These are phyloP conservation scores for Catagonus wagneri DNA, from an alignment of 2,113 vertebrate genomes.

Conservation along the genomic window DNA sequence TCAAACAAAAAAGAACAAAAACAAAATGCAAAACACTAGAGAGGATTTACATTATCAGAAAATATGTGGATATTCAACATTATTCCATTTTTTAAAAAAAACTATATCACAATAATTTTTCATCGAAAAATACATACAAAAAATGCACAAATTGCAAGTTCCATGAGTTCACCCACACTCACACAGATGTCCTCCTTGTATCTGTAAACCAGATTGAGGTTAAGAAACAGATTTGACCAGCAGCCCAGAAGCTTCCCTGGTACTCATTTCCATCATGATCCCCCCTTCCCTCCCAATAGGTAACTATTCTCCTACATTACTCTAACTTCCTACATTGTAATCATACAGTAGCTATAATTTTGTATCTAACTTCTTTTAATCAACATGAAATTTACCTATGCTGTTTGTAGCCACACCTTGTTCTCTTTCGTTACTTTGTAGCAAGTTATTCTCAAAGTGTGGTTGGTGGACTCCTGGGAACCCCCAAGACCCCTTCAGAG, in stretches of 20 bases:
- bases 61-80: neutral
- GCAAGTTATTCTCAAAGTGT: neutral
- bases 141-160: neutral
- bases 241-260: neutral
- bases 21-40: neutral
- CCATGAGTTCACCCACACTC: neutral
- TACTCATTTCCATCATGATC: neutral
- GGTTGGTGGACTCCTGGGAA: neutral
- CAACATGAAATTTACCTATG: neutral
- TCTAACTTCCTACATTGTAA: neutral
- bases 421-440: neutral
- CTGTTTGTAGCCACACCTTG: neutral
- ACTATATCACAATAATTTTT: neutral
- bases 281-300: too few species aligned
- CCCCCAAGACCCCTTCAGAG: neutral
- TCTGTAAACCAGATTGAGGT: neutral
- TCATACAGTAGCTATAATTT: neutral
- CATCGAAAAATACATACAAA: neutral
- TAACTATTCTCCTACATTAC: neutral
- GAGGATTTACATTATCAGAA: neutral
- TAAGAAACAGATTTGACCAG: neutral
- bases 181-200: too few species aligned
- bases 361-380: neutral
- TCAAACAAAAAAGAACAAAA: neutral
- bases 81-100: neutral